Base-by-base conservation (phyloP, 2,797 vertebrate species). In the Pseudopleuronectes americanus region DNA sequence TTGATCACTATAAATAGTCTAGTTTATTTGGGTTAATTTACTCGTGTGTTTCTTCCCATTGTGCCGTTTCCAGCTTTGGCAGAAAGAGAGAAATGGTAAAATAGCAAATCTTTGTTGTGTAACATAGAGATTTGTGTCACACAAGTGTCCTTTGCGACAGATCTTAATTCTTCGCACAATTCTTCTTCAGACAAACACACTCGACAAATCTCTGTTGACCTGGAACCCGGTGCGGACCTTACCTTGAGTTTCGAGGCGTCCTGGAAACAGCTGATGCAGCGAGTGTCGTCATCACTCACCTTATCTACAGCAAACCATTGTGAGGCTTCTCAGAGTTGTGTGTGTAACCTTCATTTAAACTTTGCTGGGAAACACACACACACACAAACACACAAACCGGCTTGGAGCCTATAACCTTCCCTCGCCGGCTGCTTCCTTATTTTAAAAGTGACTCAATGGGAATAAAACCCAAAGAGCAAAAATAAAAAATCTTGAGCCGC, bases 11-110 rank as follows among this genome's bases (percentile, higher is more conserved):
- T 72, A 81, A 81, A 87, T 79, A 82, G 64, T 58, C 26, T 49
- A 0, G 77, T 84, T 74, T 76, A 90, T 80, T 59, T 54, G 36
- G 68, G 67, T 83, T 81, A 80, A 84, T 86, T 81, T 83, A 81
- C 84, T 84, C 70, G 68, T 66, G 70, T 53, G 61, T 78, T 78
- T 62, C 68, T 73, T 74, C 53, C 72, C 62, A 65, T 28, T 52
- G 7, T 24, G 19, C 33, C n/a, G 47, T 16, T 17, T 43, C 2
- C 12, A 38, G 41, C 16, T 17, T 17, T 17, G 14, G 41, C 36
- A 43, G 16, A 43, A 43, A 43, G 41, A 17, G 6, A 43, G 6
- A 43, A 1, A 17, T 9, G 3, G 41, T 16, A 43, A 43, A 19
- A 14, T 1, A 36, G 33, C 36, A 38, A 13, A 38, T 33, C 31